Percentiles rank a stretch among this genome's conserved stretches.
Evolutionary conservation across 2,888 invertebrate species (phyloP).

Genomic region (Drosophila recens): DNA sequence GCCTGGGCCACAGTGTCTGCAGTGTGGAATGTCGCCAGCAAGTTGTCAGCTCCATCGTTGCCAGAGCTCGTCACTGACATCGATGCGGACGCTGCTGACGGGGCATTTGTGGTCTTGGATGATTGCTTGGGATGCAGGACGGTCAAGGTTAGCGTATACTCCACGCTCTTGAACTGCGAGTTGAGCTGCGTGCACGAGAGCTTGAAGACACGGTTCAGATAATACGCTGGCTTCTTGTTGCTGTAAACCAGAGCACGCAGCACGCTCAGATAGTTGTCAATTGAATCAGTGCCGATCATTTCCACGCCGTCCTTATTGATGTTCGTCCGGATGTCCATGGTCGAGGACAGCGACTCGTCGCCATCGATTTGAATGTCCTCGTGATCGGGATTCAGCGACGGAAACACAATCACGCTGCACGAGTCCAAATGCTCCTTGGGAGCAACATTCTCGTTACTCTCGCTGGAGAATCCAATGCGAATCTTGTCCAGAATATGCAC

Average conservation of each 20-base stretch:
- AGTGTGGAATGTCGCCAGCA: conserved; percentile 36
- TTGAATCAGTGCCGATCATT: conserved; percentile 84
- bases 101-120: conserved; percentile 85
- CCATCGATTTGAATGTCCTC: conserved; percentile 88
- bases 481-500: conserved; percentile 95
- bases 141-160: conserved; percentile 96
- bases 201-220: conserved; percentile 97
- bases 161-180: conserved; percentile 97
- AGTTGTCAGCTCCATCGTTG: conserved; percentile 36
- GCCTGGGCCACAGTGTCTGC: conserved; percentile 33
- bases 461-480: conserved; percentile 88
- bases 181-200: conserved; percentile 97
- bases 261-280: conserved; percentile 83
- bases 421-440: conserved; percentile 89
- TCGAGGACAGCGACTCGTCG: conserved; percentile 83
- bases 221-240: conserved; percentile 98
- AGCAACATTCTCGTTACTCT: conserved; percentile 25
- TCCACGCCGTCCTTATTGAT: conserved; percentile 95
- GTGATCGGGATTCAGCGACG: conserved; percentile 97
- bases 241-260: conserved; percentile 91
- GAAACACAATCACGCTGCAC: conserved; percentile 97
- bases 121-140: conserved; percentile 93
- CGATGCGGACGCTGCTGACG: conserved; percentile 82
- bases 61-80: conserved; percentile 83
- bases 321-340: conserved; percentile 87